Evolutionary conservation across 2,797 vertebrate species (phyloP).

Genomic region (Loris lydekkerianus): DNA sequence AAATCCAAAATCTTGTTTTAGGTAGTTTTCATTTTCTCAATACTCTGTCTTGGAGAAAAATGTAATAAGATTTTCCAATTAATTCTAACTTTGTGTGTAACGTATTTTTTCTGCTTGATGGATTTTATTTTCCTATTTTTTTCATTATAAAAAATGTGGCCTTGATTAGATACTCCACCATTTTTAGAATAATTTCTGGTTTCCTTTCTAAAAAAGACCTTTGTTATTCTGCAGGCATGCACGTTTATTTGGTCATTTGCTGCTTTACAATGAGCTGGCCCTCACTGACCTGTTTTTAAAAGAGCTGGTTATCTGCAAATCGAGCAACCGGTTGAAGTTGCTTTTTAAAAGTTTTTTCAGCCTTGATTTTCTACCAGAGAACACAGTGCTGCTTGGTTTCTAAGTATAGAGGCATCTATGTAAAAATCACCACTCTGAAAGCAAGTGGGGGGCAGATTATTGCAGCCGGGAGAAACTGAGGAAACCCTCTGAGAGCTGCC

Average conservation of each 20-base stretch:
- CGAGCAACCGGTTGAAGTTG: conserved; percentile 56
- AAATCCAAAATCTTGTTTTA: not conserved
- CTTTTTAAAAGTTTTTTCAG: conserved; percentile 70
- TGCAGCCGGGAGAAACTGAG: not conserved
- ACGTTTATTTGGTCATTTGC: conserved; percentile 47
- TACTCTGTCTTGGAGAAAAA: conserved; percentile 43
- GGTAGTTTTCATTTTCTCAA: not conserved
- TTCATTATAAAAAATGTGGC: conserved; percentile 8
- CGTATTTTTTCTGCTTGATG: not conserved
- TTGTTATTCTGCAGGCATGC: not conserved
- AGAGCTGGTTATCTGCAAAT: conserved; percentile 59
- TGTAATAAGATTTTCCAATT: not conserved
- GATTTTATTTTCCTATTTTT: not conserved
- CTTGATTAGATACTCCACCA: not conserved
- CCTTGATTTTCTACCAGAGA: not conserved
- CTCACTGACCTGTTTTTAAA: conserved; percentile 67
- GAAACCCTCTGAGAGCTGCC: conserved; percentile 34
- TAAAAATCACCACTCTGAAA: conserved; percentile 46
- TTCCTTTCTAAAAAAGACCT: conserved; percentile 13
- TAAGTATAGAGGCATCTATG: conserved; percentile 9
- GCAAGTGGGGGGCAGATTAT: not conserved
- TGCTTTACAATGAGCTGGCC: conserved; percentile 65
- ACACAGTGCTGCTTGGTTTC: conserved; percentile 28
- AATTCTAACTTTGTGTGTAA: not conserved
- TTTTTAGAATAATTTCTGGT: conserved; percentile 27